phyloP scores from a whole-genome alignment of 2,888 invertebrate species.

The Sclerodermus sp. region DNA sequence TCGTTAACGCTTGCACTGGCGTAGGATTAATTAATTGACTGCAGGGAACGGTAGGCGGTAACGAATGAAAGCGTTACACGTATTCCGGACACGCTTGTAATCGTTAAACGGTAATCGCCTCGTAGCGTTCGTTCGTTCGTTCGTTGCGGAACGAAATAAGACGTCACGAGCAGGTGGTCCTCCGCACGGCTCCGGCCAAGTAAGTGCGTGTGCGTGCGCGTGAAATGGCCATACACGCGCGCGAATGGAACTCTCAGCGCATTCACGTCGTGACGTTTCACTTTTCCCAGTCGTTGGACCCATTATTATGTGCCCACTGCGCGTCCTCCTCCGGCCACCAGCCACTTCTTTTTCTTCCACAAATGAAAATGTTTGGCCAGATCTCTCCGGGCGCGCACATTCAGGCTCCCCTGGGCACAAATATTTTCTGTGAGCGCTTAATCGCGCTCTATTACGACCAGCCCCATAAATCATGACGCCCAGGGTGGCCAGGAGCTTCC shows the following conservation, averaged over 20 bases:
- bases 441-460: constrained; percentile 41
- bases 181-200: constrained; percentile 1
- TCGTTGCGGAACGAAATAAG: constrained; percentile 33
- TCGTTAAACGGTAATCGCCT: constrained; percentile 39
- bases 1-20: constrained; percentile 24
- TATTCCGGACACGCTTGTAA: constrained; percentile 36
- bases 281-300: constrained; percentile 47
- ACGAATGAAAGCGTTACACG: constrained; percentile 36
- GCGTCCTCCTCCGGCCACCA: constrained; percentile 15
- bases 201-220: not conserved
- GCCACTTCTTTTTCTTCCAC: constrained; percentile 27
- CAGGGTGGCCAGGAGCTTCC: constrained; percentile 47
- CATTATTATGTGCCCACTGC: constrained; percentile 38
- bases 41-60: constrained; percentile 31
- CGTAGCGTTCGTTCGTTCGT: too few relatives aligned
- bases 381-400: constrained; percentile 32
- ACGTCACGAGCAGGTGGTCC: constrained; percentile 49
- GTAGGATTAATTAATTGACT: constrained; percentile 36
- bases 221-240: too few relatives aligned
- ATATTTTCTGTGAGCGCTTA: constrained; percentile 44
- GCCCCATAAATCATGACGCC: constrained; percentile 45
- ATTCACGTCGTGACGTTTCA: constrained; percentile 44
- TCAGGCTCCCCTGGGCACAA: constrained; percentile 21
- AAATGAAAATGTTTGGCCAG: constrained; percentile 52
- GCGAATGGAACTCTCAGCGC: not conserved